Base-by-base conservation (phyloP, 2,888 invertebrate genomes). In the Phengaris alcon region DNA sequence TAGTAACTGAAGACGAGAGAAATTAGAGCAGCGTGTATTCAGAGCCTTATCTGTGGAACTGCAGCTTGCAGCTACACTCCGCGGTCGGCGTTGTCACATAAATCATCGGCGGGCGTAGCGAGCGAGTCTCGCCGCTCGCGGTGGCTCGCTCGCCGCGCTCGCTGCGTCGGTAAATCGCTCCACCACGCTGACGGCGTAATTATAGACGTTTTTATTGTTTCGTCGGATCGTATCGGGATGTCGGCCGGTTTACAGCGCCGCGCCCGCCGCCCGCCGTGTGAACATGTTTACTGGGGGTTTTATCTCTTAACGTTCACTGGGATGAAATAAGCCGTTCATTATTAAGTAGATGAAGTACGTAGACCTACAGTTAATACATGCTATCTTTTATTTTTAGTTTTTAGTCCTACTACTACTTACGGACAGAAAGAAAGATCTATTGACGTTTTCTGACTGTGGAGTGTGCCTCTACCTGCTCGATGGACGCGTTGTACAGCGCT, bases 161-260 rank as follows among this genome's bases (percentile, higher is more conserved):
- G 59, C 59, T 9, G 59, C 59, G 13, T 10, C 64, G 10, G 22
- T 75, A 75, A 75, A 76, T 52, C 74, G 52, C 73, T 46, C 52
- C 70, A 12, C 70, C 10, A 12, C 52, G 68, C 68, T 75, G 78
- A 78, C 78, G 77, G 75, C 74, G 77, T 77, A 78, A 78, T 78
- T 78, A 78, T 75, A 77, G 55, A 76, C 68, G 77, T 73, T 76
- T 77, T 77, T 76, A 76, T 74, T 74, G 55, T 75, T 74, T 59
- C 74, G 13, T 48, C 59, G 74, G 70, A 76, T 76, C 46, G 70
- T 69, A 76, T 69, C 76, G 74, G 22, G 68, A 44, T 35, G 74
- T 64, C 44, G 55, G 55, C n/a, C 51, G 57, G 59, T 10, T 64
- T 15, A 64, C 22, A 64, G 35, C 6, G 6, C 57, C 57, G 59